Evolutionary conservation across 2,113 vertebrate genomes (phyloP).

Genomic region (Ptilonorhynchus violaceus): DNA sequence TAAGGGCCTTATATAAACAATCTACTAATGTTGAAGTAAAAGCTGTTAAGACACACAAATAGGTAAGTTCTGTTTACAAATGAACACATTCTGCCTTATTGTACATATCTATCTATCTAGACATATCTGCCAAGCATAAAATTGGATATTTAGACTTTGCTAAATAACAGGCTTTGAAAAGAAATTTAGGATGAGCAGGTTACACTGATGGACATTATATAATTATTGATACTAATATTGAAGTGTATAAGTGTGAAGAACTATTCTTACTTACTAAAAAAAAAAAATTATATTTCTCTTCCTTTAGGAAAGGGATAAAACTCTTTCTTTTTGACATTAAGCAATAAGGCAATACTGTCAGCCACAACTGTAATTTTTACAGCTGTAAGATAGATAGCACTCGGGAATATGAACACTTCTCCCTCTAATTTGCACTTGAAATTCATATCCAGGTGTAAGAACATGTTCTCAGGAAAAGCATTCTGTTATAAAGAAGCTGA

Average conservation of each 20-base stretch:
- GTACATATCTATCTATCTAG: neutral
- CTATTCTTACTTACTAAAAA: neutral
- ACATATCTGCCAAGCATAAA: neutral
- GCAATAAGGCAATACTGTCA: neutral
- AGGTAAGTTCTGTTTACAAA: neutral
- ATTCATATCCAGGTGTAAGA: neutral
- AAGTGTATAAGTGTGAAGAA: neutral
- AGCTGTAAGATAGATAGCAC: neutral
- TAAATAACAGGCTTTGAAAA: neutral
- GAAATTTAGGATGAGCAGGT: neutral
- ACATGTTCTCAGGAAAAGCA: rapidly evolving
- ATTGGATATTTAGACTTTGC: neutral
- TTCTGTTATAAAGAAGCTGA: neutral
- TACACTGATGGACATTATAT: neutral
- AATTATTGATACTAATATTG: neutral
- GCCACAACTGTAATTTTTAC: neutral
- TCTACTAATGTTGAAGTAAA: neutral
- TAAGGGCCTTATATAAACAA: neutral
- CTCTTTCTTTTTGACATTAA: neutral
- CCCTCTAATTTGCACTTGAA: neutral
- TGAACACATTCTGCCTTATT: neutral
- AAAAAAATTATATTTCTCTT: neutral
- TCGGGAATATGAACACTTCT: neutral
- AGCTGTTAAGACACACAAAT: neutral
- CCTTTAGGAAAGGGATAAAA: neutral